phyloP scores from a whole-genome alignment of 2,888 invertebrate genomes.

The Apoderus coryli region DNA sequence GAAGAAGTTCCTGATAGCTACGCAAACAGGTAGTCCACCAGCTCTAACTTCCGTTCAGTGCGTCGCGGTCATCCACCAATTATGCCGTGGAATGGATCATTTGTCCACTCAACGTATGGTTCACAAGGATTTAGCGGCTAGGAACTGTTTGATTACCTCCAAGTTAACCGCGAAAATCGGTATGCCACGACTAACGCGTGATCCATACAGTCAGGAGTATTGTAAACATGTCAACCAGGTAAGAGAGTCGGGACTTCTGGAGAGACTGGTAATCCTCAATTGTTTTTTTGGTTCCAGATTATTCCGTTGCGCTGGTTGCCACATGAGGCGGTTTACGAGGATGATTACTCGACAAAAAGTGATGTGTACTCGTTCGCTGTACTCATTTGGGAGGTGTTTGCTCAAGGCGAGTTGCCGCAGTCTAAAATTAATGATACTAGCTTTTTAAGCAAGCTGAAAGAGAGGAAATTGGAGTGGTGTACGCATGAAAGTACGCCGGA shows the following conservation, averaged over 20 bases:
- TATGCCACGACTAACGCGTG: slow-evolving; percentile 61
- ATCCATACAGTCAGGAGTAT: slow-evolving; percentile 83
- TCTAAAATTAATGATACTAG: slow-evolving; percentile 62
- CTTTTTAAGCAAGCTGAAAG: slow-evolving; percentile 48
- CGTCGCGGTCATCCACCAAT: slow-evolving; percentile 54
- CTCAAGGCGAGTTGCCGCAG: slow-evolving; percentile 63
- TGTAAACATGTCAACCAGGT: slow-evolving; percentile 70
- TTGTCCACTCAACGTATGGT: slow-evolving; percentile 59
- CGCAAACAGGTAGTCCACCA: slow-evolving; percentile 38
- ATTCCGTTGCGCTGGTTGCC: slow-evolving; percentile 86
- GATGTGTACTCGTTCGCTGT: slow-evolving; percentile 88
- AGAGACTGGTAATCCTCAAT: too few species aligned
- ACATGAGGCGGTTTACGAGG: slow-evolving; percentile 75
- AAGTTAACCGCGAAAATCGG: slow-evolving; percentile 73
- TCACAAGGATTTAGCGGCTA: slow-evolving; percentile 84
- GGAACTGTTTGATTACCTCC: slow-evolving; percentile 81
- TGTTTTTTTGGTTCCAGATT: slow-evolving; percentile 35
- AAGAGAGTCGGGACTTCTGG: slow-evolving; percentile 8
- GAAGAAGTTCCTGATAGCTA: slow-evolving; percentile 73
- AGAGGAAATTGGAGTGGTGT: slow-evolving; percentile 51
- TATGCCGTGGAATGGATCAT: slow-evolving; percentile 71
- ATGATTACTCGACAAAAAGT: slow-evolving; percentile 83
- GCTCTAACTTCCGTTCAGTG: slow-evolving; percentile 54
- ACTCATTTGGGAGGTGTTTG: slow-evolving; percentile 80
- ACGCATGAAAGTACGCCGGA: slow-evolving; percentile 48